Evolutionary conservation across 2,888 invertebrate genomes (phyloP).

Genomic region (Coecobrya sp.): DNA sequence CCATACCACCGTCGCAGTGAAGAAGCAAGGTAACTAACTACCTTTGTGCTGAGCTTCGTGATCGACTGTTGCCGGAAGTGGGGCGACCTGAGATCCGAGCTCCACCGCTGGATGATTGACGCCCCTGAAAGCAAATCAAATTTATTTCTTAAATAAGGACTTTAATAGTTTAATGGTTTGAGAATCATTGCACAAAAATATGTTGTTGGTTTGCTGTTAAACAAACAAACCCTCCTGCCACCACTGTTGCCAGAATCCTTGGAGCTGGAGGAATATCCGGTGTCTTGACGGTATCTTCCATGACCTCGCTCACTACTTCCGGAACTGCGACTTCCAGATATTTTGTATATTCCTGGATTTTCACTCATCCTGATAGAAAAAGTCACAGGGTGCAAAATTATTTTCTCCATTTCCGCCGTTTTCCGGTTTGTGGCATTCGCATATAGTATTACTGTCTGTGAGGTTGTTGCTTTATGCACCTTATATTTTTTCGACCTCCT

Average conservation of each 20-base stretch:
- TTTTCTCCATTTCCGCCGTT: too few species aligned
- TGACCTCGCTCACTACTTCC: slow-evolving; percentile 85
- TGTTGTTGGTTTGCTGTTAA: background rate
- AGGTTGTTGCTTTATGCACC: slow-evolving; percentile 51
- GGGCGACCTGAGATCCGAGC: slow-evolving; percentile 66
- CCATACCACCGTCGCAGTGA: slow-evolving; percentile 72
- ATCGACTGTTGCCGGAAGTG: slow-evolving; percentile 73
- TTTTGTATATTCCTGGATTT: slow-evolving; percentile 86
- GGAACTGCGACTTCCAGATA: slow-evolving; percentile 86
- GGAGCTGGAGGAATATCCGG: slow-evolving; percentile 91
- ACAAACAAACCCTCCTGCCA: slow-evolving; percentile 79
- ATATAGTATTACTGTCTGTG: background rate
- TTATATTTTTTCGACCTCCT: slow-evolving; percentile 75
- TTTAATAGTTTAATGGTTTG: too few species aligned
- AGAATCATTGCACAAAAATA: background rate
- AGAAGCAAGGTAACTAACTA: slow-evolving; percentile 75
- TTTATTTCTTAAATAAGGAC: background rate
- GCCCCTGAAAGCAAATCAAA: slow-evolving; percentile 77
- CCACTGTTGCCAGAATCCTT: slow-evolving; percentile 87
- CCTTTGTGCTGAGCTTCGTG: slow-evolving; percentile 84
- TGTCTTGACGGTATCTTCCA: slow-evolving; percentile 89
- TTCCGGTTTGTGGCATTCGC: background rate
- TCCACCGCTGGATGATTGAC: slow-evolving; percentile 71
- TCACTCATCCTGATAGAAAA: slow-evolving; percentile 84
- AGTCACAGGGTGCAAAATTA: background rate